Evolutionary conservation across 2,113 vertebrate genomes (phyloP).

Genomic region (Cichladusa arquata): DNA sequence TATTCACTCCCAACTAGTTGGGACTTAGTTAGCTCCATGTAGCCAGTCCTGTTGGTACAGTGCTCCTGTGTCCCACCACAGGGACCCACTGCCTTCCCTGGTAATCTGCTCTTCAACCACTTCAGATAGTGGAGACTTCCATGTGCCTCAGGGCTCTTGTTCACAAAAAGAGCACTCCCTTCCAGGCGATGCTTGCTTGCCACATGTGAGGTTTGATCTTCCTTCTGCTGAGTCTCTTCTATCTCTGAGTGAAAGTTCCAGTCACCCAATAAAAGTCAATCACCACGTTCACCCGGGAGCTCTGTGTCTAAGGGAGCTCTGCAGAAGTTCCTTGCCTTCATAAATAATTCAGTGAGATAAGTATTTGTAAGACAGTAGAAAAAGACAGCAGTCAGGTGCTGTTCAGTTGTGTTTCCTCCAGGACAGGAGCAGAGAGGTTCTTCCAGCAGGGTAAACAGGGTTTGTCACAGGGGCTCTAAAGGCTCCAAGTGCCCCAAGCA

Average conservation of each 20-base stretch:
- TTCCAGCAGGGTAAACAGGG: neutral
- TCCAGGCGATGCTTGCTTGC: neutral
- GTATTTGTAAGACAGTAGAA: neutral
- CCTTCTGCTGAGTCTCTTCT: neutral
- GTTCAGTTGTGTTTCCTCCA: neutral
- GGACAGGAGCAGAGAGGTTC: neutral
- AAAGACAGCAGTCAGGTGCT: neutral
- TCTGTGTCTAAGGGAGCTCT: neutral
- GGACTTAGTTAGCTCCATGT: neutral
- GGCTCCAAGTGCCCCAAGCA: neutral
- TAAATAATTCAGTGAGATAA: conserved; percentile 8
- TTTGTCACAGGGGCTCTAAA: neutral
- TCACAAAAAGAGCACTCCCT: neutral
- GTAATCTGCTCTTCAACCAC: neutral
- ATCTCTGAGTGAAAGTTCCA: neutral
- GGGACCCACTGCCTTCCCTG: neutral
- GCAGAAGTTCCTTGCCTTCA: neutral
- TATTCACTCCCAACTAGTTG: fast-evolving
- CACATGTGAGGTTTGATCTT: neutral
- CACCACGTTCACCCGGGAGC: neutral
- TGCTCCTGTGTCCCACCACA: neutral
- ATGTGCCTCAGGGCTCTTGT: neutral
- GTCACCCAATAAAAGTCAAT: neutral
- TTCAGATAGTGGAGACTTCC: neutral
- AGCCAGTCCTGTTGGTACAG: neutral